Evolutionary conservation across 2,888 invertebrate species (phyloP), one percentile per base, ranked within the genome.

Genomic region (Torymus aiolomorphi): DNA sequence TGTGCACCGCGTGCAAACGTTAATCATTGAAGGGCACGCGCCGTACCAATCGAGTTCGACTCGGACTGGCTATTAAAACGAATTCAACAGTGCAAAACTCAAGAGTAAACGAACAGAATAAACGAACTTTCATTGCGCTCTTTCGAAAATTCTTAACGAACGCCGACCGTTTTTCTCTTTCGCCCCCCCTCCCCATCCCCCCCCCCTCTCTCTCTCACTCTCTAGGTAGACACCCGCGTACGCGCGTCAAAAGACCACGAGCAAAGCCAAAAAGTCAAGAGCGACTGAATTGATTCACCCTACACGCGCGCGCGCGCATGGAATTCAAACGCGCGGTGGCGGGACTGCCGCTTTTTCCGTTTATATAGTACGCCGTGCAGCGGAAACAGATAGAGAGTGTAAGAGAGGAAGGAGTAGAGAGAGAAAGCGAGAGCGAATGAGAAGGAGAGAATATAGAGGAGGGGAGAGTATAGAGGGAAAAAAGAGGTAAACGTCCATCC

Each of bases 251-350:
- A 42, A 42, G 42, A 42, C 31, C 31, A 31, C 5, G 31, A 42
- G 52, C 61, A 52, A 54, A 52, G 52, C 24, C 13, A 72, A 52
- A 71, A 51, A 4, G 14, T 13, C 71, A 16, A n/a, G 12, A 49
- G 71, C 62, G 71, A 72, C 62, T 62, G 16, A 72, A 72, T 72
- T 72, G 72, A 72, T 72, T 72, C 59, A 11, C 31, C 31, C n/a
- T 20, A 31, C 61, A 52, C 56, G 16, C 18, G 42, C 73, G 16
- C 56, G 51, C 42, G 31, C 24, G 24, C 24, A 3, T 3, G 31
- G 59, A 66, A 75, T 66, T 65, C 66, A 66, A 75, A 66, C 24
- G 49, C 16, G 11, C 42, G 12, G 72, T 24, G 49, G n/a, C 62
- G 52, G n/a, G 14, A 63, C 56, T 63, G n/a, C 10, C 31, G 54